Evolutionary conservation across 1,140 invertebrate genomes (phyloP), one percentile per base, ranked within the genome.

Genomic region (Drosophila suzukii): DNA sequence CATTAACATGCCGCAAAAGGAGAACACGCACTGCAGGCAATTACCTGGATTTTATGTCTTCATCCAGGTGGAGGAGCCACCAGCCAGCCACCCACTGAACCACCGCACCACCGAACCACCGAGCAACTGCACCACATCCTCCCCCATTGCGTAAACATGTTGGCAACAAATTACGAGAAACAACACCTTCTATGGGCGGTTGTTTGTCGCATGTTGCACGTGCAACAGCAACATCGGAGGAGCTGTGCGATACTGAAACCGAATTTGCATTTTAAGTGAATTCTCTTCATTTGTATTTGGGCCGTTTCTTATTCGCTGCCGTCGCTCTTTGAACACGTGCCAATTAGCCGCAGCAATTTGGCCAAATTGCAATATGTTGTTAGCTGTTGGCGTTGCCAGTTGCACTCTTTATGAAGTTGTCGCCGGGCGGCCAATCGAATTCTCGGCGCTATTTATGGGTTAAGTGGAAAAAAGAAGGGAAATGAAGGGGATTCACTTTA

Each of bases 341-440:
- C 83, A 86, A 86, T 86, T 86, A 86, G 83, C 79, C 76, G 76
- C 76, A 50, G 79, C 83, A 86, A 86, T 86, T 86, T 88, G 84
- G 83, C 84, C 83, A 86, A 86, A 86, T 86, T 88, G 83, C 83
- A 86, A 86, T 88, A 78, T 82, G 83, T 83, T 86, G 83, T 86
- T 83, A 86, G 79, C 83, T 86, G 83, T 86, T 81, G 65, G 70
- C 71, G 82, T 86, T 58, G 60, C 72, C 60, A 46, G 59, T 70
- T 73, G 71, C 44, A 58, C 65, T 71, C 41, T 88, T 88, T 88
- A 88, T 88, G 83, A 88, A 88, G 79, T 88, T 88, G 83, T 88
- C 66, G 53, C 54, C 38, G 30, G 41, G 24, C 70, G 41, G 56
- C 55, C 66, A 61, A 60, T 72, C 47, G 32, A 59, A 39, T 71